phyloP scores from a whole-genome alignment of 2,797 vertebrate species.

The Oreochromis mossambicus region DNA sequence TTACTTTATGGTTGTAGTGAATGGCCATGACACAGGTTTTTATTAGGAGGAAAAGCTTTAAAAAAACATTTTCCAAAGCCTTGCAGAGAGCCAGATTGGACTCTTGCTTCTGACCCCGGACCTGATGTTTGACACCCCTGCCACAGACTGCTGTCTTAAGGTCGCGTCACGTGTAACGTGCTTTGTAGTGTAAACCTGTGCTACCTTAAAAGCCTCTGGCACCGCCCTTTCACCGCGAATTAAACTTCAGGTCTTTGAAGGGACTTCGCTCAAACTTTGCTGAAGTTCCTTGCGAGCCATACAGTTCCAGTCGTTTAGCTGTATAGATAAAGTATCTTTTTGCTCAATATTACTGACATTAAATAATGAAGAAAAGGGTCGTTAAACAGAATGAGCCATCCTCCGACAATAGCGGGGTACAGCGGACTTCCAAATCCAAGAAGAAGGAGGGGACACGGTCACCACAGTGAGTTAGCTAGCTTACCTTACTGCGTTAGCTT shows the following conservation, averaged over 20 bases:
- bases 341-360: not conserved
- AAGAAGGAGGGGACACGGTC: not conserved
- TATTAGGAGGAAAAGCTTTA: not conserved
- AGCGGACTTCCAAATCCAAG: not conserved
- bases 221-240: accelerated
- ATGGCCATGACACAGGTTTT: not conserved
- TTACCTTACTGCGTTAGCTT: not conserved
- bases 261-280: not conserved
- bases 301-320: not conserved
- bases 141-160: constrained; percentile 6
- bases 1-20: not conserved
- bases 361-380: constrained; percentile 33
- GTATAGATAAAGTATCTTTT: not conserved
- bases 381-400: not conserved
- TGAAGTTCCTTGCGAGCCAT: not conserved
- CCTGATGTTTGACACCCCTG: not conserved
- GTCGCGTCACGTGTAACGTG: not conserved
- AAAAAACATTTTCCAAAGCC: not conserved
- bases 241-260: not conserved
- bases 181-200: not conserved
- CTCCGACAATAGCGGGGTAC: not conserved
- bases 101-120: not conserved
- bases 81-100: not conserved
- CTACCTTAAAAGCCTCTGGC: not conserved
- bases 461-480: constrained; percentile 28